These are phyloP conservation scores for Drosophila koepferae DNA, from an alignment of 2,888 invertebrate genomes.

Conservation along the genomic window DNA sequence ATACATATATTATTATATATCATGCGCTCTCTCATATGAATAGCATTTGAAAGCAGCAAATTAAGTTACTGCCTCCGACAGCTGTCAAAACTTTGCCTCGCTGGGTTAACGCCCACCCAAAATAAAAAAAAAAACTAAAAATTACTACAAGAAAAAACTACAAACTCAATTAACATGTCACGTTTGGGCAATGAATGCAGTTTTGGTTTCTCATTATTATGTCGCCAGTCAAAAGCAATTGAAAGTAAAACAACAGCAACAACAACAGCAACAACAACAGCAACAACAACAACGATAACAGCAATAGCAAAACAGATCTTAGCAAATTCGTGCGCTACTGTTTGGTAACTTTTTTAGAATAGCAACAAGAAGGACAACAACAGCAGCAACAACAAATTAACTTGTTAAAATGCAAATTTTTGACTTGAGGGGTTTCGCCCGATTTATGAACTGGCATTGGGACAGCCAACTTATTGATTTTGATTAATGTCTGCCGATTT, in stretches of 20 bases:
- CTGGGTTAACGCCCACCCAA: constrained; percentile 70
- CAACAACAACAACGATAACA: constrained; percentile 36
- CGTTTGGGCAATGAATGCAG: constrained; percentile 75
- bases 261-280: constrained; percentile 38
- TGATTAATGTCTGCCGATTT: constrained; percentile 78
- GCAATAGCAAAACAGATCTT: constrained; percentile 27
- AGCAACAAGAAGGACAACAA: constrained; percentile 27
- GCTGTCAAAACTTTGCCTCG: constrained; percentile 66
- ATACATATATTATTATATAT: constrained; percentile 4
- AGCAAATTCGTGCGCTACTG: constrained; percentile 79
- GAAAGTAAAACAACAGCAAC: constrained; percentile 65
- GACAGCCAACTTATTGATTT: constrained; percentile 72
- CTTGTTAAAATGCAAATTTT: constrained; percentile 82
- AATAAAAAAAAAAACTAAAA: constrained; percentile 10
- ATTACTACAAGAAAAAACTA: constrained; percentile 1
- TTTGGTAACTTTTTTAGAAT: constrained; percentile 75
- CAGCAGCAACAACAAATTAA: constrained; percentile 70
- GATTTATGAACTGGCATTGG: constrained; percentile 71
- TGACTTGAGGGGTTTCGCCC: constrained; percentile 55
- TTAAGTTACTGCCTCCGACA: constrained; percentile 59
- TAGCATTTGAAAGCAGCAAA: constrained; percentile 66
- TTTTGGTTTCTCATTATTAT: constrained; percentile 75
- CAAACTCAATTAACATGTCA: constrained; percentile 75
- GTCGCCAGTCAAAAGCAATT: constrained; percentile 78
- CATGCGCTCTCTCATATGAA: constrained; percentile 11